phyloP scores from a whole-genome alignment of 2,888 invertebrate species.

The Leptopilina myrica region DNA sequence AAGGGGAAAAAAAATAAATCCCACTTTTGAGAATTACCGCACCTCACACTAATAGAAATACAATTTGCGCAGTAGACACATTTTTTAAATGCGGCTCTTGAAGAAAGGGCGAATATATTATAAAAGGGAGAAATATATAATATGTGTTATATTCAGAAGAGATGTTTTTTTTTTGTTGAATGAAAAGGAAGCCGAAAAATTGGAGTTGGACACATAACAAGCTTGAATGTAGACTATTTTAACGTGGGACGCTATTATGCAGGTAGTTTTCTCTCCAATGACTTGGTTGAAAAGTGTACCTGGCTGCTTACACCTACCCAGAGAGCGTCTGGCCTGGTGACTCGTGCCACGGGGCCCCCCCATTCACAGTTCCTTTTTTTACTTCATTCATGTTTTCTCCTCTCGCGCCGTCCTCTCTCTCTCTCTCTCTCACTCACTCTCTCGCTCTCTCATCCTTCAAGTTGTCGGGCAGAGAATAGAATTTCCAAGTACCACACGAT shows the following conservation, averaged over 20 bases:
- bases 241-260: conserved; percentile 59
- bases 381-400: conserved; percentile 57
- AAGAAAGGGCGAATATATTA: not conserved
- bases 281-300: conserved; percentile 63
- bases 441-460: conserved; percentile 15
- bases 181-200: conserved; percentile 20
- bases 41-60: not conserved
- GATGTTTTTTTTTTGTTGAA: not conserved
- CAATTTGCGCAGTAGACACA: not conserved
- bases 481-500: conserved; percentile 16
- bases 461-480: not conserved
- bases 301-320: conserved; percentile 57
- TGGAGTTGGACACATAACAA: conserved; percentile 27
- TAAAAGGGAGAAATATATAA: not conserved
- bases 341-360: conserved; percentile 60
- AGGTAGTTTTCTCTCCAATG: conserved; percentile 65
- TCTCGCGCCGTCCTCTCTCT: conserved; percentile 25
- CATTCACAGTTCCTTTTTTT: conserved; percentile 60
- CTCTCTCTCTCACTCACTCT: conserved; percentile 21
- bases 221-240: conserved; percentile 20
- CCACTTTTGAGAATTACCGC: not conserved
- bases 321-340: conserved; percentile 53
- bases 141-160: conserved; percentile 1
- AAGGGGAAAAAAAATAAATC: too few relatives aligned
- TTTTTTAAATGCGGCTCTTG: not conserved